Percentiles rank a stretch among this genome's conserved stretches.
phyloP scores from a whole-genome alignment of 2,113 vertebrate genomes.

The Malaclemys terrapin region DNA sequence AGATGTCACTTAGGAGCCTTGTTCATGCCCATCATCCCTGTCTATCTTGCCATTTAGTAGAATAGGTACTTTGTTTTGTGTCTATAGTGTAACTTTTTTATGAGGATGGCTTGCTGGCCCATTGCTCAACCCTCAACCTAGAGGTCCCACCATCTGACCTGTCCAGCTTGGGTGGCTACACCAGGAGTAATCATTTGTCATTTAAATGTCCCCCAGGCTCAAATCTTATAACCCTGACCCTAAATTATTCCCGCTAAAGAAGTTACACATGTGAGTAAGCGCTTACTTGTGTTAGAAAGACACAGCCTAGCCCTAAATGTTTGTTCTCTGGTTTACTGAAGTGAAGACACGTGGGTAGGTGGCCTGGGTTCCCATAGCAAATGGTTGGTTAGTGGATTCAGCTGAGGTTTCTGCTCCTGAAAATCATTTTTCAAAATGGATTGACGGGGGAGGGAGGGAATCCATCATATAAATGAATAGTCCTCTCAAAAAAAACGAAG shows the following conservation, averaged over 20 bases:
- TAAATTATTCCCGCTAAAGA: background rate
- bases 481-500: background rate
- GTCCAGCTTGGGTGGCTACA: background rate
- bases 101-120: background rate
- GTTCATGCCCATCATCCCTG: background rate
- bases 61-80: background rate
- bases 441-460: background rate
- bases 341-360: background rate
- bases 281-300: background rate
- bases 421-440: slow-evolving; percentile 20
- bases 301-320: background rate
- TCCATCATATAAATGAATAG: slow-evolving; percentile 17
- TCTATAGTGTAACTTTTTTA: background rate
- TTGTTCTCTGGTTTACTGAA: background rate
- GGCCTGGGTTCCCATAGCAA: background rate
- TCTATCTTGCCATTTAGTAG: background rate
- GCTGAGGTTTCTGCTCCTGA: slow-evolving; percentile 6
- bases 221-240: background rate
- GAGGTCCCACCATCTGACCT: background rate
- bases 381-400: background rate
- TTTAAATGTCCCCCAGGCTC: background rate
- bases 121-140: background rate
- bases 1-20: background rate
- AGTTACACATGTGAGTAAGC: background rate
- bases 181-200: background rate